A percentile compares a stretch with the other conserved stretches of the same genome.
Evolutionary conservation across 2,888 invertebrate genomes (phyloP).

Genomic region (Icerya purchasi): DNA sequence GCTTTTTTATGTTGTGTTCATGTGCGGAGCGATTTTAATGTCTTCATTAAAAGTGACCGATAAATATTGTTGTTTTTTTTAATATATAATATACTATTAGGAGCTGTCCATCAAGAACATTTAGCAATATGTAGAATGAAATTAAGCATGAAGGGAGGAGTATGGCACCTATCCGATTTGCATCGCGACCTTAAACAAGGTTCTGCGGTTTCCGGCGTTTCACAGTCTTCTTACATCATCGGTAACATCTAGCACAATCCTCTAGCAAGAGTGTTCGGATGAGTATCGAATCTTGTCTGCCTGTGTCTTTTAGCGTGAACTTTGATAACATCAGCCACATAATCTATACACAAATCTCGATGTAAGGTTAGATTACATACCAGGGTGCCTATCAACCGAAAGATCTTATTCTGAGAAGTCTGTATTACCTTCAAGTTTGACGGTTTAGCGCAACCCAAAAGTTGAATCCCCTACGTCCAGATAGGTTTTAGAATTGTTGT

Average conservation of each 20-base stretch:
- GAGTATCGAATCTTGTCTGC: neutral
- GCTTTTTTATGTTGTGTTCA: too few species aligned
- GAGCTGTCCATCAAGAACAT: neutral
- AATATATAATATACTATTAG: neutral
- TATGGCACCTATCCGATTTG: neutral
- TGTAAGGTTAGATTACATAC: neutral
- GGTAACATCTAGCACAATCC: neutral
- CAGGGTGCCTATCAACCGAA: neutral
- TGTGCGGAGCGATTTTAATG: too few species aligned
- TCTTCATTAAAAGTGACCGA: too few species aligned
- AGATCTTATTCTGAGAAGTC: neutral
- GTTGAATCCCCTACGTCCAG: neutral
- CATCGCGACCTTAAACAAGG: neutral
- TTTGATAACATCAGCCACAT: neutral
- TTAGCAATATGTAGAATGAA: neutral
- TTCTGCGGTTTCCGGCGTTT: neutral
- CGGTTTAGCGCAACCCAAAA: neutral
- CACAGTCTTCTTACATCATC: neutral
- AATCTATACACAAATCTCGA: neutral
- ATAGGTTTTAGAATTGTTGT: neutral
- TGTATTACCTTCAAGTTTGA: neutral
- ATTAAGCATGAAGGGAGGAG: neutral
- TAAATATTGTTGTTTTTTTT: too few species aligned
- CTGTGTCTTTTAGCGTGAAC: neutral
- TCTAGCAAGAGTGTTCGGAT: neutral